Percentiles rank a stretch among this genome's conserved stretches.
These are phyloP conservation scores for Enteromius anoplus DNA, from an alignment of 2,797 vertebrate genomes.

Conservation along the genomic window DNA sequence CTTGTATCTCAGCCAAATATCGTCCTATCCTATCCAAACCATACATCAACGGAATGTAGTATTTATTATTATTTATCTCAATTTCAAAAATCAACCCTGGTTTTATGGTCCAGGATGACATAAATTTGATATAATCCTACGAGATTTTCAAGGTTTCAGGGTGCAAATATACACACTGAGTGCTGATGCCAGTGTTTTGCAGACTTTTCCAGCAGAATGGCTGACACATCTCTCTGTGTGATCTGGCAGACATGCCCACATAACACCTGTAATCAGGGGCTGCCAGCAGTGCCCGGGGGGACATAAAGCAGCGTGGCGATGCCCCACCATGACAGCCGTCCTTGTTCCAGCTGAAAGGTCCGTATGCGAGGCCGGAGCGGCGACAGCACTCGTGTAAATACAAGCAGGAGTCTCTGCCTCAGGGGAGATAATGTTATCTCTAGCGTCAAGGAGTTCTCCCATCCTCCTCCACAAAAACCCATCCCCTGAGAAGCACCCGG, in stretches of 20 bases:
- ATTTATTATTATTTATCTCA: too few species aligned
- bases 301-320: constrained; percentile 73
- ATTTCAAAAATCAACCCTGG: too few species aligned
- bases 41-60: too few species aligned
- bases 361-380: constrained; percentile 72
- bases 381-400: constrained; percentile 70
- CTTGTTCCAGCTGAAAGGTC: constrained; percentile 76
- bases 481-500: constrained; percentile 42
- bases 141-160: not conserved
- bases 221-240: constrained; percentile 51
- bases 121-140: not conserved
- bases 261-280: constrained; percentile 78
- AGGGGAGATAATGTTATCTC: constrained; percentile 83
- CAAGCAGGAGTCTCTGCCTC: constrained; percentile 73
- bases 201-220: constrained; percentile 33
- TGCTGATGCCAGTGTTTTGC: constrained; percentile 36
- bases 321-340: constrained; percentile 69
- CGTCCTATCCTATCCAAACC: too few species aligned
- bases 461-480: constrained; percentile 54
- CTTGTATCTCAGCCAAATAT: too few species aligned
- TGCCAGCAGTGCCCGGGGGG: constrained; percentile 70
- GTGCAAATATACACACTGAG: not conserved
- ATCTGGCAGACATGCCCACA: constrained; percentile 67
- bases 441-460: constrained; percentile 65
- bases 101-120: not conserved